Conservation (phyloP, 2,888 invertebrate genomes). For the Agrotis puta region DNA sequence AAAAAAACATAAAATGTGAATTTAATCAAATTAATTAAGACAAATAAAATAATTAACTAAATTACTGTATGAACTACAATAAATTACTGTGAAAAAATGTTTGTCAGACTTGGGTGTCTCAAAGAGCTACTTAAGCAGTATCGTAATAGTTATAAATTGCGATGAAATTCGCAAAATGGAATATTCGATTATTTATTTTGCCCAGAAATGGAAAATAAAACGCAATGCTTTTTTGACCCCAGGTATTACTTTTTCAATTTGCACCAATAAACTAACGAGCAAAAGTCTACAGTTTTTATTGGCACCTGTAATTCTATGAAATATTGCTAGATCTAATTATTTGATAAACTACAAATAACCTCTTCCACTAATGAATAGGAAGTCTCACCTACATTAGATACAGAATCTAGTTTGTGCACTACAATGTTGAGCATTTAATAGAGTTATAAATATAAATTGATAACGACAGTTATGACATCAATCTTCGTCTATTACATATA, state of each 20-base stretch:
- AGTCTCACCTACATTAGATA: background rate
- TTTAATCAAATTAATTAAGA: too few species aligned
- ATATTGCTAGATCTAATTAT: conserved; percentile 1
- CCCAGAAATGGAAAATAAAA: too few species aligned
- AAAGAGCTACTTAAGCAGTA: too few species aligned
- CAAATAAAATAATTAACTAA: too few species aligned
- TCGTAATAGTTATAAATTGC: too few species aligned
- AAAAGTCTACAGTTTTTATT: background rate
- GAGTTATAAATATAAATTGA: conserved; percentile 41
- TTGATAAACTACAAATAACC: background rate
- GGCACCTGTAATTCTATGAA: background rate
- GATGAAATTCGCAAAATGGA: too few species aligned
- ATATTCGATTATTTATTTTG: too few species aligned
- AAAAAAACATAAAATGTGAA: too few species aligned
- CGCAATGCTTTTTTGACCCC: too few species aligned
- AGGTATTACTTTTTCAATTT: background rate
- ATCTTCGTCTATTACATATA: conserved; percentile 20
- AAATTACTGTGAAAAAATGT: too few species aligned
- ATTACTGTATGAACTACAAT: too few species aligned
- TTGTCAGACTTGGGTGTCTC: too few species aligned
- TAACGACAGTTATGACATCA: conserved; percentile 35
- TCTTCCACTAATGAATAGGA: background rate
- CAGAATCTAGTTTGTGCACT: background rate
- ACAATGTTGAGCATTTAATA: conserved; percentile 23
- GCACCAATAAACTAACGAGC: background rate